A percentile compares a stretch with the other conserved stretches of the same genome.
Evolutionary conservation across 1,140 invertebrate species (phyloP).

Genomic region (Marisa cornuarietis): DNA sequence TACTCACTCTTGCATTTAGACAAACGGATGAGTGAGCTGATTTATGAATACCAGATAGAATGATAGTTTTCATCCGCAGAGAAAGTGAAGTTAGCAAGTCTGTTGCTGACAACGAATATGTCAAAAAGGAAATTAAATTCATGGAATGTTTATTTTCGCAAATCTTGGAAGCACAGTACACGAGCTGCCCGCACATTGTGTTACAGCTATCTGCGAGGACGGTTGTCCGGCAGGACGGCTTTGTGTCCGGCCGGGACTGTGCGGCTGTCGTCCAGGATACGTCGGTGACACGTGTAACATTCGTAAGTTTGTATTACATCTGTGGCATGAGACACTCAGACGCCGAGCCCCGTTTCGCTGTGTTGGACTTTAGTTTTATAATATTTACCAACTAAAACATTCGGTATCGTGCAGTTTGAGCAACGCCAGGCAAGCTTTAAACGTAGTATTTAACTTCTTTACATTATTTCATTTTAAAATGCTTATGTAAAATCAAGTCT

Average conservation of each 20-base stretch:
- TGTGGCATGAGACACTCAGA: too few relatives aligned
- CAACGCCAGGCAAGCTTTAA: too few relatives aligned
- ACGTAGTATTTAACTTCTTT: too few relatives aligned
- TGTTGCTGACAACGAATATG: not conserved
- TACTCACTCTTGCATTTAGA: not conserved
- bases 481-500: too few relatives aligned
- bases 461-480: too few relatives aligned
- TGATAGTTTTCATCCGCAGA: too few relatives aligned
- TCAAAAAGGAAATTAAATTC: not conserved
- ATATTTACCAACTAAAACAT: too few relatives aligned
- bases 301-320: constrained; percentile 11
- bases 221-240: constrained; percentile 4
- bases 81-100: not conserved
- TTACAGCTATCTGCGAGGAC: constrained; percentile 28
- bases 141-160: not conserved
- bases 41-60: too few relatives aligned
- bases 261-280: constrained; percentile 25
- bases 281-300: constrained; percentile 24
- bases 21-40: not conserved
- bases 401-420: too few relatives aligned
- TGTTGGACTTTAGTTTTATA: too few relatives aligned
- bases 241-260: constrained; percentile 23
- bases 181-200: not conserved
- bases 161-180: not conserved
- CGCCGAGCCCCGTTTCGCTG: rapidly evolving